These are phyloP conservation scores for Erythrolamprus reginae DNA, from an alignment of 2,113 vertebrate species.

Conservation along the genomic window DNA sequence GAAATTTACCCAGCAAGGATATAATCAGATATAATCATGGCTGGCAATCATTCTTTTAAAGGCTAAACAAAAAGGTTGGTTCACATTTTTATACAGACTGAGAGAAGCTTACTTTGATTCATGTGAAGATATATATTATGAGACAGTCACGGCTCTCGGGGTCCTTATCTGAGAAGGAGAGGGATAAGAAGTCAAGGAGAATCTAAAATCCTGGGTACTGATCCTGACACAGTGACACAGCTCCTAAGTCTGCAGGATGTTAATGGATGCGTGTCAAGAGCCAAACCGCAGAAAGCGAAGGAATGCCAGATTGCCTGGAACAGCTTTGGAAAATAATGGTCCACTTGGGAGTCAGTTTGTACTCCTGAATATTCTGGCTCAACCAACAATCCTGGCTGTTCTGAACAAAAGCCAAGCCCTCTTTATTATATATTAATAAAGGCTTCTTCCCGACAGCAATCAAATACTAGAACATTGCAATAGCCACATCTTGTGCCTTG, in stretches of 20 bases:
- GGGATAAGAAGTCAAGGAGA: not conserved
- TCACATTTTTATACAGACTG: not conserved
- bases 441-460: not conserved
- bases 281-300: not conserved
- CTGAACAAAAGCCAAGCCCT: not conserved
- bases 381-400: not conserved
- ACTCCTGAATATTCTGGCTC: not conserved
- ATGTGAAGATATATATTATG: not conserved
- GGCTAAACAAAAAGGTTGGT: not conserved
- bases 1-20: not conserved
- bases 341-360: not conserved
- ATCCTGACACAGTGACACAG: not conserved
- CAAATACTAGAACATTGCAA: not conserved
- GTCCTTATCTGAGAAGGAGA: not conserved
- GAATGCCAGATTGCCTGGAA: not conserved
- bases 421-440: not conserved
- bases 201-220: not conserved
- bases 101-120: not conserved
- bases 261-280: not conserved
- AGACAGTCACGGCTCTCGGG: not conserved
- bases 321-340: not conserved
- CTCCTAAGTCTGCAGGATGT: not conserved
- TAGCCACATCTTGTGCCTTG: not conserved
- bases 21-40: not conserved
- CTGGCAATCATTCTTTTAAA: not conserved